These are phyloP conservation scores for Pygoscelis antarcticus DNA, from an alignment of 2,113 vertebrate genomes.

Conservation along the genomic window DNA sequence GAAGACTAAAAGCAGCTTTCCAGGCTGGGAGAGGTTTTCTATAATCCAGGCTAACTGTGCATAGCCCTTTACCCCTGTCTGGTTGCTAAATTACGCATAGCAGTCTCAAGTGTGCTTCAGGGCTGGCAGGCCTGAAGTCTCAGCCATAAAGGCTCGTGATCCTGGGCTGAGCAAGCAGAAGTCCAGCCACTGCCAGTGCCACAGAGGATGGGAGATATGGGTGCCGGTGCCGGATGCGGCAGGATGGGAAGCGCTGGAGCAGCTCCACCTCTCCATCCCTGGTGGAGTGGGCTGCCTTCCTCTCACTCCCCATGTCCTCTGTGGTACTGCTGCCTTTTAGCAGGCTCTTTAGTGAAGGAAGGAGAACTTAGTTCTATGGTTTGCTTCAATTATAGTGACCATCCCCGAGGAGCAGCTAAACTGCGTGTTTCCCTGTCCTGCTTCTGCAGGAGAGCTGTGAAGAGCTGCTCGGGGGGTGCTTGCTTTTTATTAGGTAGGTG, in stretches of 20 bases:
- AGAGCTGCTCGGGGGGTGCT: constrained; percentile 5
- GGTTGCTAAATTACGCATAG: not conserved
- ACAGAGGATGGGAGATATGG: not conserved
- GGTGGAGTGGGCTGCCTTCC: not conserved
- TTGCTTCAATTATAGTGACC: constrained; percentile 21
- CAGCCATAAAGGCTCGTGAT: not conserved
- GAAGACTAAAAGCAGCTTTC: constrained; percentile 24
- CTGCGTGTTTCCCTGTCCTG: not conserved
- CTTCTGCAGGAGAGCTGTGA: not conserved
- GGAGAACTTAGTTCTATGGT: not conserved
- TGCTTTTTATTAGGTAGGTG: not conserved
- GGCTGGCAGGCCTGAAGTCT: not conserved
- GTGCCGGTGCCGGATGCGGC: not conserved
- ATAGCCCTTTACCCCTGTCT: constrained; percentile 15
- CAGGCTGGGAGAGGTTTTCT: not conserved
- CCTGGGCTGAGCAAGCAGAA: not conserved
- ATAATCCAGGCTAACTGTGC: not conserved
- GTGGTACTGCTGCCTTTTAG: not conserved
- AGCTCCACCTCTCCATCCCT: not conserved
- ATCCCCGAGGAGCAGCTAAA: not conserved
- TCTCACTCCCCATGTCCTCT: not conserved
- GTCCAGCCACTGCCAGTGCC: not conserved
- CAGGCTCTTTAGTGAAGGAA: not conserved
- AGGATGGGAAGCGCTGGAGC: not conserved
- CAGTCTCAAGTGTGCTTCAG: not conserved